Percentiles rank a stretch among this genome's conserved stretches.
These are phyloP conservation scores for Manacus vitellinus DNA, from an alignment of 2,113 vertebrate species.

Conservation along the genomic window DNA sequence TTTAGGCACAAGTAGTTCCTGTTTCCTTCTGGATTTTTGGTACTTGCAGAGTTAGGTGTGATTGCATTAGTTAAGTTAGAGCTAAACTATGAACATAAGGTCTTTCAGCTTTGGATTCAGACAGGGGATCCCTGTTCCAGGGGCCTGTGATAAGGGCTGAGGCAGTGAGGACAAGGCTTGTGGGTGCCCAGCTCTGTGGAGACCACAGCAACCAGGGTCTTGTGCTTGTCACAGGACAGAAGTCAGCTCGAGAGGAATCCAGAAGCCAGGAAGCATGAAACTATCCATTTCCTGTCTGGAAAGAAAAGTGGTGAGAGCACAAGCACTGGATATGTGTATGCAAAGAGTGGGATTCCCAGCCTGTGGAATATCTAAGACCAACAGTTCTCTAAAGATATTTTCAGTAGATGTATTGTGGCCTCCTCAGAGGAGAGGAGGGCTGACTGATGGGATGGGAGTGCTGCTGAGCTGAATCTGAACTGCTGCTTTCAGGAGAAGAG, in stretches of 20 bases:
- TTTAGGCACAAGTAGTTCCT: not conserved
- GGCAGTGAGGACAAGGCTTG: fast-evolving
- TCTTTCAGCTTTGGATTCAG: not conserved
- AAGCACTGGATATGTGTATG: no score
- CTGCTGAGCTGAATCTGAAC: not conserved
- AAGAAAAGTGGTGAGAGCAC: not conserved
- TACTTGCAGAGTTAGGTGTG: not conserved
- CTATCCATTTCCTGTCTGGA: not conserved
- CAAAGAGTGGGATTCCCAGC: not conserved
- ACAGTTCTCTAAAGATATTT: not conserved
- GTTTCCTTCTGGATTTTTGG: not conserved
- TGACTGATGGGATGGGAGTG: not conserved
- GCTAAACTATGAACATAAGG: not conserved
- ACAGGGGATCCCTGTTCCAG: no score
- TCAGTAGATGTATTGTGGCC: not conserved
- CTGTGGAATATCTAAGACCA: not conserved
- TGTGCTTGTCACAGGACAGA: not conserved
- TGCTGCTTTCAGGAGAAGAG: not conserved
- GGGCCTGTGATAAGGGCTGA: not conserved
- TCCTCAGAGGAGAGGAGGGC: not conserved
- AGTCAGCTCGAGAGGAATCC: not conserved
- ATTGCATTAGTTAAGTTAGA: not conserved
- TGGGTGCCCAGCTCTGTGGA: not conserved
- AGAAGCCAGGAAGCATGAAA: not conserved
- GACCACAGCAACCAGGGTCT: not conserved